A percentile compares a stretch with the other conserved stretches of the same genome.
phyloP scores from a whole-genome alignment of 2,797 vertebrate species.

The Sarcoramphus papa region DNA sequence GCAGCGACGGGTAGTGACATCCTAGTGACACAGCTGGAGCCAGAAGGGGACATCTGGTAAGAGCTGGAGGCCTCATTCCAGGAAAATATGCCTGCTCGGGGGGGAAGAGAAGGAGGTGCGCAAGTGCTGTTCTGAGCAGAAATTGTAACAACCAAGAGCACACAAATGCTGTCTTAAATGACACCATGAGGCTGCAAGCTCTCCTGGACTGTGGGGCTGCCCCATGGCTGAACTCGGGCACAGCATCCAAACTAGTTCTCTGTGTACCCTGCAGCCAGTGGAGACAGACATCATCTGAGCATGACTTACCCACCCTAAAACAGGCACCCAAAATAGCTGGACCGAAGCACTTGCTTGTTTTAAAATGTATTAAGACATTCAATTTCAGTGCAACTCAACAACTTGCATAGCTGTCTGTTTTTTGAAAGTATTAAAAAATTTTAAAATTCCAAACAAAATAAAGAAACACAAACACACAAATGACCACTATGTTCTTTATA shows the following conservation, averaged over 20 bases:
- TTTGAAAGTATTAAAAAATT: background rate
- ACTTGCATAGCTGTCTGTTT: background rate
- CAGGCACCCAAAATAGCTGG: background rate
- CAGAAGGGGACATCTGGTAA: background rate
- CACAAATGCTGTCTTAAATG: background rate
- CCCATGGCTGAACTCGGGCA: background rate
- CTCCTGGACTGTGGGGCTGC: background rate
- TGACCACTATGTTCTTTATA: fast-evolving
- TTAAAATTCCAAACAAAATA: background rate
- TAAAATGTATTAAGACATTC: background rate
- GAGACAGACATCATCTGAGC: background rate
- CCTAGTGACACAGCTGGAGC: background rate
- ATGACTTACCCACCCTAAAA: background rate
- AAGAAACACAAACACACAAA: background rate
- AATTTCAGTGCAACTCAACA: background rate
- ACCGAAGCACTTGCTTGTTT: background rate
- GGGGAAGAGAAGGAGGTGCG: background rate
- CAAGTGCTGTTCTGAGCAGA: background rate
- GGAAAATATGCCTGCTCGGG: background rate
- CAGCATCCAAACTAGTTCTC: background rate
- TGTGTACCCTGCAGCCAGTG: background rate
- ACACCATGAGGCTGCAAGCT: background rate
- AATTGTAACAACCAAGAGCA: background rate
- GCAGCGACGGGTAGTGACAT: background rate
- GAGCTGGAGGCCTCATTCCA: background rate